Conservation (phyloP, 1,140 invertebrate species). For the Anastrepha obliqua region DNA sequence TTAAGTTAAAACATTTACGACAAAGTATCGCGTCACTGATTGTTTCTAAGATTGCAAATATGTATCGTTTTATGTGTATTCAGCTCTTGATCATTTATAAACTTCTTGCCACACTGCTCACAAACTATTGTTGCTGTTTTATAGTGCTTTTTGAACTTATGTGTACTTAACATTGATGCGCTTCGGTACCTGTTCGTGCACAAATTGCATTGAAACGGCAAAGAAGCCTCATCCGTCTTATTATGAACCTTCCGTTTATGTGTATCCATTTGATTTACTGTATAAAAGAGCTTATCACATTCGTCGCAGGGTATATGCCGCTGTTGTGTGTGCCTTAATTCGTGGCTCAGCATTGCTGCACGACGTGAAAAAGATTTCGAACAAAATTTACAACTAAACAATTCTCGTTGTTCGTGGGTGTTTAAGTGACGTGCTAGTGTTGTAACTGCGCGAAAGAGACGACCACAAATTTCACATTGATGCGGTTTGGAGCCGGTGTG, state of each 20-base stretch:
- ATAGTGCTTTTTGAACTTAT: slow-evolving; percentile 62
- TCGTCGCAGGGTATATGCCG: slow-evolving; percentile 56
- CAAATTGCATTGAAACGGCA: slow-evolving; percentile 61
- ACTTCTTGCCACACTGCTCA: slow-evolving; percentile 60
- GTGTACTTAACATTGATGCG: slow-evolving; percentile 62
- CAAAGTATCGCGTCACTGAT: no score
- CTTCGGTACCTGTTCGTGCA: slow-evolving; percentile 61
- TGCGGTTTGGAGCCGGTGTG: slow-evolving; percentile 79
- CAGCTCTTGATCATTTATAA: slow-evolving; percentile 56
- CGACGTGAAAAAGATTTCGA: slow-evolving; percentile 59
- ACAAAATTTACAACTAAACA: slow-evolving; percentile 59
- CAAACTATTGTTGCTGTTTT: slow-evolving; percentile 58
- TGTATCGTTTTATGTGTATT: slow-evolving; percentile 59
- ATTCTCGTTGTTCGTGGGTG: slow-evolving; percentile 58
- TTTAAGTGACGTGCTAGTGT: slow-evolving; percentile 60
- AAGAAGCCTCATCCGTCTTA: not conserved
- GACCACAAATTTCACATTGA: slow-evolving; percentile 79
- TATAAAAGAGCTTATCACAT: slow-evolving; percentile 61
- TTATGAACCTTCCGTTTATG: slow-evolving; percentile 60
- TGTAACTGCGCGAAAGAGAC: slow-evolving; percentile 68
- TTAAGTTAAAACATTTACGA: no score
- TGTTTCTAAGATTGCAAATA: not conserved
- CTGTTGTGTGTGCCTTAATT: slow-evolving; percentile 61
- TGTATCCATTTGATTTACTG: slow-evolving; percentile 62
- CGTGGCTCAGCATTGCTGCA: slow-evolving; percentile 60